A percentile compares a stretch with the other conserved stretches of the same genome.
Conservation (phyloP, 2,888 invertebrate genomes). For the Caenorhabditis imperialis region DNA sequence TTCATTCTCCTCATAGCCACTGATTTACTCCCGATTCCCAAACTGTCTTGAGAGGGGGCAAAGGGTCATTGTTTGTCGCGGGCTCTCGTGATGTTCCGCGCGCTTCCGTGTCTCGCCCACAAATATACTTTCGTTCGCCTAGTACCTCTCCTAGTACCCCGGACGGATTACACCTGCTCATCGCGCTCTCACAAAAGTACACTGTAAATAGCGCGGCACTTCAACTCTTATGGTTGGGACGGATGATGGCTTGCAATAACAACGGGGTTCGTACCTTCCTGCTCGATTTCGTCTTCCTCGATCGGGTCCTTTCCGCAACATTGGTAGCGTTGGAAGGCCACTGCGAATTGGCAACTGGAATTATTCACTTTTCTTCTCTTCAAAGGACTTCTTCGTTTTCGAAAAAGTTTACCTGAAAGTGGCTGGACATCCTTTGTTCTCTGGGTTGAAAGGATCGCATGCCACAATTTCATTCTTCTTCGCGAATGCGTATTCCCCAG, state of each 20-base stretch:
- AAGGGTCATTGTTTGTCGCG: slow-evolving; percentile 1
- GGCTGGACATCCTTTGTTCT: slow-evolving; percentile 70
- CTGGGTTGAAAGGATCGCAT: slow-evolving; percentile 75
- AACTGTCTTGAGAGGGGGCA: background rate
- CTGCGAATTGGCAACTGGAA: slow-evolving; percentile 68
- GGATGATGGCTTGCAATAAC: background rate
- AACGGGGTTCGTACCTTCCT: slow-evolving; percentile 50
- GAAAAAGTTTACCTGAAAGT: slow-evolving; percentile 39
- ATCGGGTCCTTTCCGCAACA: slow-evolving; percentile 76
- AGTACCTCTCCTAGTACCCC: background rate
- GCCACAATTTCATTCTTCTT: slow-evolving; percentile 66
- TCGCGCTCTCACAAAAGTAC: slow-evolving; percentile 40
- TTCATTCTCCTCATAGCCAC: background rate
- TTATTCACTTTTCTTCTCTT: too few species aligned
- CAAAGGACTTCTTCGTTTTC: too few species aligned
- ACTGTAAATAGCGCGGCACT: slow-evolving; percentile 31
- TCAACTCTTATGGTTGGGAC: background rate
- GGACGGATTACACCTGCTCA: slow-evolving; percentile 39
- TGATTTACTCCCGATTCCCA: background rate
- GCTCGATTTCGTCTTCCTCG: slow-evolving; percentile 70
- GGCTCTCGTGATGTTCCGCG: slow-evolving; percentile 37
- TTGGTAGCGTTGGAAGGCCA: slow-evolving; percentile 73
- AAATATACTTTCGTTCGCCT: background rate
- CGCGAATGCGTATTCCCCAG: slow-evolving; percentile 71
- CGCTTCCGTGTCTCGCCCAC: slow-evolving; percentile 7